Base-by-base conservation (phyloP, 2,797 vertebrate genomes). In the Hybognathus amarus region DNA sequence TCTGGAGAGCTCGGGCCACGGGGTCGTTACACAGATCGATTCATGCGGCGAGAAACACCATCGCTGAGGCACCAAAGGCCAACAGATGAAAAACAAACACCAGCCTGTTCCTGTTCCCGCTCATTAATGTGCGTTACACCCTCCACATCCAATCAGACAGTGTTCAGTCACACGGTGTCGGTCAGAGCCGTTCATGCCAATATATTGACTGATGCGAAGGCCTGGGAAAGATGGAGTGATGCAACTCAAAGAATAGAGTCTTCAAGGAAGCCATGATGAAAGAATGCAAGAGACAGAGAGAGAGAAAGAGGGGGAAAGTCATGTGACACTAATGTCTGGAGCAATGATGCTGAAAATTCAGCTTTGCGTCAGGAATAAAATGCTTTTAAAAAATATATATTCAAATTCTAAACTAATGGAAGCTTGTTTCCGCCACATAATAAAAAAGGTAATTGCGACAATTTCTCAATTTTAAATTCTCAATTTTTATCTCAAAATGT, bases 181-280 rank as follows among this genome's bases (percentile, higher is more conserved):
- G 86, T 91, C 90, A 90, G 27, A 70, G 77, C 2, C 8, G 87
- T 87, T 67, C 89, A 86, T 82, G 85, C 91, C 86, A 81, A 42
- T 61, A 40, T 45, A 20, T 4, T 45, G 56, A 63, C 11, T 42
- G 38, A 77, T 30, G 56, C 42, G 56, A 18, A 27, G 2, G 40
- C 40, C 20, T 54, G 33, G 40, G 8, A 64, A 33, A 42, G 54
- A 42, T 76, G 73, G 36, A 59, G 45, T 22, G 71, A 36, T 36
- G 71, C n/a, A 47, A 47, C n/a, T 27, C 5, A 8, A 76, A 59
- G 47, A 67, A 11, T 38, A 12, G 20, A 74, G 71, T 12, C n/a
- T 47, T 30, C 20, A 17, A n/a, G 68, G 18, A 64, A 61, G 24
- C 20, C 4, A 20, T 20, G 42, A 74, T 36, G 70, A 74, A 6